Base-by-base conservation (phyloP, 2,113 vertebrate genomes). In the Gobiocypris rarus region DNA sequence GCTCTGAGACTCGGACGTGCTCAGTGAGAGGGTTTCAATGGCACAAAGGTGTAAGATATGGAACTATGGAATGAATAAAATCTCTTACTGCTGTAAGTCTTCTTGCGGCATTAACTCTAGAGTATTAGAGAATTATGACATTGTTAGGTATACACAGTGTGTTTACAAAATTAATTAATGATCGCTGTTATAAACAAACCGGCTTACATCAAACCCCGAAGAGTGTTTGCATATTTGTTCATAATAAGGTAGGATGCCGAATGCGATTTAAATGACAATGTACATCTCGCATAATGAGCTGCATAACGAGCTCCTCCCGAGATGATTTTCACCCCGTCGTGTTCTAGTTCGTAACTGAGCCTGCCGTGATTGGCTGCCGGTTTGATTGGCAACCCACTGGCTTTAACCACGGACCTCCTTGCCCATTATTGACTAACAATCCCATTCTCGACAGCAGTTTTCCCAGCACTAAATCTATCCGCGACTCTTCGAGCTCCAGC, bases 211-310 rank as follows among this genome's bases (percentile, higher is more conserved):
- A n/a, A 31, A 80, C 26, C 61, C 43, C 10, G 9, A 22, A 45
- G 38, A 26, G 26, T 31, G 43, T 80, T 67, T 67, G 24, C 59
- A 50, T 50, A 67, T 80, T 80, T 48, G 59, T 50, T 31, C 4
- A 0, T 67, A 80, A 67, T 45, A 80, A 54, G 73, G 41, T 8
- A 28, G 2, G 1, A 5, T 3, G 41, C 65, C 1, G 78, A 52
- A 80, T 80, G 10, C 6, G 41, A 67, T 67, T 80, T 80, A 80
- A 80, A 80, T 67, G 78, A 65, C 78, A 80, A 48, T 65, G 17
- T 59, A 65, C 59, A 31, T 67, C 5, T 31, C 15, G 43, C 17
- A 80, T 80, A 80, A 80, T 80, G 59, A 63, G 77, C 58, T 65
- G 58, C 22, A 48, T 80, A 80, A 48, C 11, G 24, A 78, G 38